These are phyloP conservation scores for Discoglossus pictus DNA, from an alignment of 2,797 vertebrate species.

Conservation along the genomic window DNA sequence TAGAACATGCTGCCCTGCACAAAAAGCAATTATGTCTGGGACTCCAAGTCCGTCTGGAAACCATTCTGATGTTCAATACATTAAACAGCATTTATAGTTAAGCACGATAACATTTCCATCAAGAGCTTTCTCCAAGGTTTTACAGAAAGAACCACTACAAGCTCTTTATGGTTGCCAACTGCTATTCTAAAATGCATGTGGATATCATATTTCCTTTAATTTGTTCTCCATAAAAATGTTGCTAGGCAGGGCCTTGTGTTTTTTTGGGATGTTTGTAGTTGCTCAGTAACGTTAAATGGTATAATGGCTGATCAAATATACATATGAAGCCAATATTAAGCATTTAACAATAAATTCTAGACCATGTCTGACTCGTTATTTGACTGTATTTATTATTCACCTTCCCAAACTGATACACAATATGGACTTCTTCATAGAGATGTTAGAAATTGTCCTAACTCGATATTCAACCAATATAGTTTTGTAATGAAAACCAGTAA, in stretches of 20 bases:
- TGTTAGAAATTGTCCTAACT: too few relatives aligned
- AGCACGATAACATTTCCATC: conserved; percentile 50
- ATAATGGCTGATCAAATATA: conserved; percentile 1
- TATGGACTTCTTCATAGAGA: too few relatives aligned
- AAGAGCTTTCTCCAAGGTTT: conserved; percentile 53
- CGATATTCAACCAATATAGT: too few relatives aligned
- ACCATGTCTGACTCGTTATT: not conserved
- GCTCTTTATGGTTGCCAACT: conserved; percentile 16
- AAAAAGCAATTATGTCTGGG: conserved; percentile 42
- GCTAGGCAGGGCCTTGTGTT: conserved; percentile 12
- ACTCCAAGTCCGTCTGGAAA: conserved; percentile 57
- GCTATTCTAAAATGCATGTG: conserved; percentile 19
- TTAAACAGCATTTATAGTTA: conserved; percentile 55
- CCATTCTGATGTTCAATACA: conserved; percentile 57
- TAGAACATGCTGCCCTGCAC: conserved; percentile 64
- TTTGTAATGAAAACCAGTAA: too few relatives aligned
- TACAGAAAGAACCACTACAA: conserved; percentile 34
- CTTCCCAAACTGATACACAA: too few relatives aligned
- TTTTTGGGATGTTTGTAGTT: conserved; percentile 22
- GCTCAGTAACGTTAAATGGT: conserved; percentile 12
- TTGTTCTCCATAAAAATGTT: conserved; percentile 10
- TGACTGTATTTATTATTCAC: too few relatives aligned
- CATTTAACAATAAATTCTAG: not conserved
- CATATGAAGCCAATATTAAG: not conserved
- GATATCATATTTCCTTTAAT: conserved; percentile 29